A percentile compares a stretch with the other conserved stretches of the same genome.
These are phyloP conservation scores for Automeris io DNA, from an alignment of 2,888 invertebrate genomes.

Conservation along the genomic window DNA sequence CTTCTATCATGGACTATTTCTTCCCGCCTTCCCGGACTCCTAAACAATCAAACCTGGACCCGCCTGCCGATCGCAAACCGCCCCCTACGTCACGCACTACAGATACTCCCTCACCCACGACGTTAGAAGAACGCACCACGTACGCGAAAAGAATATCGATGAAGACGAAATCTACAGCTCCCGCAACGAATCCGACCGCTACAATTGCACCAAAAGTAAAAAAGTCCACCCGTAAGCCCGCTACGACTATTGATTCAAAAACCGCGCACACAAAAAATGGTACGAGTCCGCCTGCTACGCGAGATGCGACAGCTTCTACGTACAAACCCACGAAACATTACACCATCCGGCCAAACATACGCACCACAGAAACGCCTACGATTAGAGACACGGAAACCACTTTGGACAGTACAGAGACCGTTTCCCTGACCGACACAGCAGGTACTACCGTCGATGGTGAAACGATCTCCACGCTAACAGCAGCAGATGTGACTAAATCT, in stretches of 20 bases:
- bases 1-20: conserved; percentile 71
- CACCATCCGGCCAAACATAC: conserved; percentile 66
- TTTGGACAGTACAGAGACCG: conserved; percentile 70
- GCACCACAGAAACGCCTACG: conserved; percentile 57
- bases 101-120: conserved; percentile 50
- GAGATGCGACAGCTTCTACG: conserved; percentile 47
- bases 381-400: conserved; percentile 66
- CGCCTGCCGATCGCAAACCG: conserved; percentile 57
- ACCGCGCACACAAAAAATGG: conserved; percentile 53
- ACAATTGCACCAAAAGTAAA: conserved; percentile 56
- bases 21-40: conserved; percentile 73
- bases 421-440: conserved; percentile 49
- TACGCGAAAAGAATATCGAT: conserved; percentile 55
- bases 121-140: conserved; percentile 60
- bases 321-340: conserved; percentile 71
- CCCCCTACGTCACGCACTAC: conserved; percentile 40
- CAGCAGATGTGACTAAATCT: conserved; percentile 45
- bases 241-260: conserved; percentile 51
- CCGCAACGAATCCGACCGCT: conserved; percentile 51
- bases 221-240: conserved; percentile 54
- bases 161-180: conserved; percentile 58
- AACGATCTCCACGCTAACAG: conserved; percentile 48
- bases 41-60: conserved; percentile 63
- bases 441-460: conserved; percentile 53
- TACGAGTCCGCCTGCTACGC: conserved; percentile 36